Base-by-base conservation (phyloP, 2,113 vertebrate genomes). In the Ivindomyrus marchei region DNA sequence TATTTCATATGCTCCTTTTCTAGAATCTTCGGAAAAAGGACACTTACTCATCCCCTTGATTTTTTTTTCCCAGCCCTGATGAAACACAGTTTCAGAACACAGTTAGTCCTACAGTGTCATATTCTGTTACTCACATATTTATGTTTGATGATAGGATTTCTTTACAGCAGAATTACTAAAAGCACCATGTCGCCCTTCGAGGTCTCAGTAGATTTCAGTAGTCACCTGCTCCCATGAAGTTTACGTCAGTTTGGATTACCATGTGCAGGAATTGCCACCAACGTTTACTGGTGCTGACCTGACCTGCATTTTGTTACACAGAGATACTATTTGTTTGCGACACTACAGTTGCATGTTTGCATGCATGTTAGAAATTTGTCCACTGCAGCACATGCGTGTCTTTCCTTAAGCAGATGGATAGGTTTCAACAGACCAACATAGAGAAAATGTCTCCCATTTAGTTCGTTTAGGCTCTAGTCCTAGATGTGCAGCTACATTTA, bases 311-410 rank as follows among this genome's bases (percentile, higher is more conserved):
- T 88, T 66, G 53, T 62, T 66, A 88, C n/a, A 88, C 56, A 62
- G 49, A 17, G 27, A 62, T 62, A 24, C 15, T 58, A 62, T 88
- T 88, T 88, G 36, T 62, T 66, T 88, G 46, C 87, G 42, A 66
- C 52, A 66, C 27, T 87, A 53, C 87, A 45, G 49, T n/a, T 88
- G 87, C 87, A 88, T 46, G 87, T 88, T 88, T 88, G 87, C 87
- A 88, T 50, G 49, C 62, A 50, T 66, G 87, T 62, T 39, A 62
- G 56, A 88, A 66, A 88, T 62, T 0, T 88, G 56, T 66, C 52
- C 87, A 46, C 49, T 62, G 56, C 24, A 46, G 36, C 87, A 62
- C 31, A 88, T 45, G 21, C 21, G 19, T n/a, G 9, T 62, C 50
- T 53, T 15, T 45, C 31, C n/a, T 45, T 45, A 24, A 62, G 53